Evolutionary conservation across 2,797 vertebrate genomes (phyloP).

Genomic region (Acipenser oxyrinchus): DNA sequence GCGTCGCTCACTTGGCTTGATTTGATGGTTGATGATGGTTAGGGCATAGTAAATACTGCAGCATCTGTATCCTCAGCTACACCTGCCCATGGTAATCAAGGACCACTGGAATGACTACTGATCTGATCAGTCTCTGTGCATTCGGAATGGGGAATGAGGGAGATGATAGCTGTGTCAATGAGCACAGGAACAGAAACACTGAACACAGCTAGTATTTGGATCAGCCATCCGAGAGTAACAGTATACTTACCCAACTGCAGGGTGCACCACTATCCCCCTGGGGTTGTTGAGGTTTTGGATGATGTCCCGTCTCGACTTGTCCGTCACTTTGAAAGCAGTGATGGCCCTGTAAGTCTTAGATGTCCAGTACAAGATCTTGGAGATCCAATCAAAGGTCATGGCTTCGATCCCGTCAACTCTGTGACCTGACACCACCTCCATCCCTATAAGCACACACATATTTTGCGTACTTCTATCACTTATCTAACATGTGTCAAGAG

Average conservation of each 20-base stretch:
- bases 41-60: too few relatives aligned
- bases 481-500: too few relatives aligned
- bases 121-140: too few relatives aligned
- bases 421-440: conserved; percentile 52
- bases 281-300: conserved; percentile 46
- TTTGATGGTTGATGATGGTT: too few relatives aligned
- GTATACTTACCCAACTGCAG: conserved; percentile 50
- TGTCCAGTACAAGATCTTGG: conserved; percentile 61
- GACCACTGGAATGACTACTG: too few relatives aligned
- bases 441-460: conserved; percentile 27
- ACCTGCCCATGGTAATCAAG: too few relatives aligned
- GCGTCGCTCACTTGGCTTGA: too few relatives aligned
- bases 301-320: conserved; percentile 54
- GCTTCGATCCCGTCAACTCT: conserved; percentile 47
- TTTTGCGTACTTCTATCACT: too few relatives aligned
- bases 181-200: too few relatives aligned
- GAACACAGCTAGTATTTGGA: neutral
- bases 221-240: neutral
- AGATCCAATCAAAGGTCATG: conserved; percentile 65
- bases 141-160: too few relatives aligned
- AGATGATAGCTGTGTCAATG: too few relatives aligned
- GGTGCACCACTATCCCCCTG: conserved; percentile 57
- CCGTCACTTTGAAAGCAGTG: conserved; percentile 48
- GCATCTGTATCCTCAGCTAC: too few relatives aligned
- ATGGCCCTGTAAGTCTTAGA: conserved; percentile 40